These are phyloP conservation scores for Catharus bicknelli DNA, from an alignment of 2,113 vertebrate species.

Conservation along the genomic window DNA sequence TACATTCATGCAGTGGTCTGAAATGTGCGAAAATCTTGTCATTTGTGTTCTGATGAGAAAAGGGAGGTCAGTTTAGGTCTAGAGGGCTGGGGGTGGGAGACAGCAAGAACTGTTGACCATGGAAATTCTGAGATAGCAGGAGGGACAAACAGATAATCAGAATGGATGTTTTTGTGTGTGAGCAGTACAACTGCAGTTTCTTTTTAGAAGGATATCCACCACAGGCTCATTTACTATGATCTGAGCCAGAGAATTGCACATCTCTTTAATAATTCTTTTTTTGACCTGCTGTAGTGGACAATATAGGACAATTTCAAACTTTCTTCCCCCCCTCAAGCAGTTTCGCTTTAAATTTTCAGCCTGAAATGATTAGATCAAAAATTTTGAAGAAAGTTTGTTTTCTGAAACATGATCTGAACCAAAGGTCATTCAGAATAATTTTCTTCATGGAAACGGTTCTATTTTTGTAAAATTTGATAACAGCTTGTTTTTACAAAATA, in stretches of 20 bases:
- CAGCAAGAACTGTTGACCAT: not conserved
- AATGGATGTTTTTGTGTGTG: not conserved
- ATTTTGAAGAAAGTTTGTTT: not conserved
- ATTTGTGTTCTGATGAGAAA: not conserved
- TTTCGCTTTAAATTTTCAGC: not conserved
- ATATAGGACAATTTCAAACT: not conserved
- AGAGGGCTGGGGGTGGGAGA: no score
- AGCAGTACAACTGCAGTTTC: not conserved
- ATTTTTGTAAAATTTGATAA: constrained; percentile 49
- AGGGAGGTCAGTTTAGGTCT: not conserved
- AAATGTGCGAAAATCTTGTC: not conserved
- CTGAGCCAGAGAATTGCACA: not conserved
- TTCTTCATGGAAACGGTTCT: constrained; percentile 24
- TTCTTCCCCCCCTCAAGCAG: accelerated
- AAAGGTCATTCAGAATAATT: not conserved
- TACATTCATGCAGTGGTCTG: not conserved
- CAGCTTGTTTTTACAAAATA: constrained; percentile 52
- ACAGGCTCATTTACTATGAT: not conserved
- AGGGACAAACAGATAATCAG: not conserved
- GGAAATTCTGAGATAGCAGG: not conserved
- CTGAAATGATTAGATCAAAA: not conserved
- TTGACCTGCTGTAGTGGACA: not conserved
- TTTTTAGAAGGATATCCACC: not conserved
- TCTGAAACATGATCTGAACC: not conserved
- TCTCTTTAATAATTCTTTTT: not conserved